phyloP scores from a whole-genome alignment of 2,797 vertebrate species.

The Parotocinclus haroldoi region DNA sequence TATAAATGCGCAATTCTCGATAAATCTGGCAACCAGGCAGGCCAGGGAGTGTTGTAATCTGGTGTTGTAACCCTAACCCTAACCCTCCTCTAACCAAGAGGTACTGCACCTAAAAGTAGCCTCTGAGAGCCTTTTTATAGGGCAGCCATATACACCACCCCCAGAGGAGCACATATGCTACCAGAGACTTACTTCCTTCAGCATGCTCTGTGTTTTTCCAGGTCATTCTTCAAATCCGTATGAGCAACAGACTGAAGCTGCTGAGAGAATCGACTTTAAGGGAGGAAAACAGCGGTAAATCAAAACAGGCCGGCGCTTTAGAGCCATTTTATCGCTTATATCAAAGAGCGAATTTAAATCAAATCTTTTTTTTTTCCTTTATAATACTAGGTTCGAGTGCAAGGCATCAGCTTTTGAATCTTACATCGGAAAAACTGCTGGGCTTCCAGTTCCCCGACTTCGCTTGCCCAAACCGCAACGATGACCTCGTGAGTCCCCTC shows the following conservation, averaged over 20 bases:
- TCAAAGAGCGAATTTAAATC: too few relatives aligned
- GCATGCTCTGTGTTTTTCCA: slow-evolving; percentile 43
- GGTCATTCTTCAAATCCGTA: slow-evolving; percentile 64
- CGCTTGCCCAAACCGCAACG: slow-evolving; percentile 33
- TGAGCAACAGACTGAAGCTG: slow-evolving; percentile 57
- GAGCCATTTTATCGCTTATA: not conserved
- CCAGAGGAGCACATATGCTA: too few relatives aligned
- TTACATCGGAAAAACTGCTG: slow-evolving; percentile 54
- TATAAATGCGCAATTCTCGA: too few relatives aligned
- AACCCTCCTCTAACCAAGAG: too few relatives aligned
- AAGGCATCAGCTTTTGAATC: slow-evolving; percentile 28
- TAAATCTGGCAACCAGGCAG: too few relatives aligned
- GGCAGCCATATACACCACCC: too few relatives aligned
- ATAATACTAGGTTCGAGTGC: slow-evolving; percentile 27
- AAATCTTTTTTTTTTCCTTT: not conserved
- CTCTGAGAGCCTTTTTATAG: too few relatives aligned
- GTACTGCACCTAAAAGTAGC: too few relatives aligned
- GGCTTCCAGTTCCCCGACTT: slow-evolving; percentile 55
- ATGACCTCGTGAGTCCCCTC: slow-evolving; percentile 58
- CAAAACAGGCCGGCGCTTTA: not conserved
- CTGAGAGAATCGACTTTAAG: slow-evolving; percentile 52
- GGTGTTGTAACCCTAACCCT: too few relatives aligned
- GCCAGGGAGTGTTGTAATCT: too few relatives aligned
- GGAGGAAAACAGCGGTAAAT: slow-evolving; percentile 8
- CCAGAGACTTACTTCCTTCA: not conserved